These are phyloP conservation scores for Drosophila pegasa DNA, from an alignment of 2,888 invertebrate species.

Conservation along the genomic window DNA sequence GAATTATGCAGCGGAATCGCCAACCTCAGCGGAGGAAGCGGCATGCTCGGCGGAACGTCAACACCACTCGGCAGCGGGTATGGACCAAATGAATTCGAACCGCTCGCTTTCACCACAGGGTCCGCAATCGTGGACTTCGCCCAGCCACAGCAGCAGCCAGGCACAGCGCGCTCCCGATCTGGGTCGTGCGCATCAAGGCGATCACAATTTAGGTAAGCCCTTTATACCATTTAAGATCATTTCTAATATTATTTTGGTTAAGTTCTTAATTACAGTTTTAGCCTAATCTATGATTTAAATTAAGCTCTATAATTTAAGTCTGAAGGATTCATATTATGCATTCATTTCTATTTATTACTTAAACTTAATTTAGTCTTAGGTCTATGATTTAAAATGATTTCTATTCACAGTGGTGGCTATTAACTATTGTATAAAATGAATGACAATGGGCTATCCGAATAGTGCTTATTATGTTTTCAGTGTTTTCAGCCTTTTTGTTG, in stretches of 20 bases:
- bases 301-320: slow-evolving; percentile 21
- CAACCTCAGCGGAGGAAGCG: slow-evolving; percentile 82
- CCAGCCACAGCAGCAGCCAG: slow-evolving; percentile 84
- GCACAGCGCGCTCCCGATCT: slow-evolving; percentile 84
- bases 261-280: slow-evolving; percentile 13
- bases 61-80: slow-evolving; percentile 84
- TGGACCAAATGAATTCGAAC: slow-evolving; percentile 85
- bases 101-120: slow-evolving; percentile 85
- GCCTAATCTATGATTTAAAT: slow-evolving; percentile 13
- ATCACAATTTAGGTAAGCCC: slow-evolving; percentile 84
- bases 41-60: slow-evolving; percentile 82
- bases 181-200: slow-evolving; percentile 85
- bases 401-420: slow-evolving; percentile 8
- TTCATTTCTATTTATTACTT: slow-evolving; percentile 9
- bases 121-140: slow-evolving; percentile 85
- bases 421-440: slow-evolving; percentile 1
- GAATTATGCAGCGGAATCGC: slow-evolving; percentile 85
- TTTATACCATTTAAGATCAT: neutral
- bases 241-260: slow-evolving; percentile 5
- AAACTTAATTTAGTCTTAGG: slow-evolving; percentile 26
- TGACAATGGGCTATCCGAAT: neutral
- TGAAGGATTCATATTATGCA: neutral
- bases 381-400: slow-evolving; percentile 22
- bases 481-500: slow-evolving; percentile 34
- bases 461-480: slow-evolving; percentile 38